Evolutionary conservation across 2,888 invertebrate genomes (phyloP).

Genomic region (Zaprionus obscuricornis): DNA sequence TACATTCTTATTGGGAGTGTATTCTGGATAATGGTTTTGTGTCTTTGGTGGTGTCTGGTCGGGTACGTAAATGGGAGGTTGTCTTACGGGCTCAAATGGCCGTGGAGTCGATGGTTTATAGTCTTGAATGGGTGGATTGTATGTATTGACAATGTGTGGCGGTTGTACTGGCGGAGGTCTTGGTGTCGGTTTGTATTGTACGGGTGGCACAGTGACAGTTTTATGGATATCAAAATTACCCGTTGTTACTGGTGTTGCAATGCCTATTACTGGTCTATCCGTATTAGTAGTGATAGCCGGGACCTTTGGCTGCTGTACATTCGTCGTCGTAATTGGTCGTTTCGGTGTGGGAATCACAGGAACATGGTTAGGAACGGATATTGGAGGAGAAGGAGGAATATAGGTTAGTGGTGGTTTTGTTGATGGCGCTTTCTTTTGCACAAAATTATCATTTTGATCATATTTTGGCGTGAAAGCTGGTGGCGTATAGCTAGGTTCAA

Average conservation of each 20-base stretch:
- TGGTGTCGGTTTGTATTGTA: slow-evolving; percentile 17
- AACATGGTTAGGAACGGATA: slow-evolving; percentile 65
- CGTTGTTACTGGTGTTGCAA: slow-evolving; percentile 62
- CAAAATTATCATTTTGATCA: slow-evolving; percentile 65
- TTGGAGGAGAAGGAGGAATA: slow-evolving; percentile 80
- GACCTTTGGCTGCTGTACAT: slow-evolving; percentile 65
- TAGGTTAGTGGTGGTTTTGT: slow-evolving; percentile 74
- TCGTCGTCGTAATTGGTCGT: slow-evolving; percentile 53
- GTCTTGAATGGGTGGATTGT: slow-evolving; percentile 30
- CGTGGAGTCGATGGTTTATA: slow-evolving; percentile 32
- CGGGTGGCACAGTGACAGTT: slow-evolving; percentile 51
- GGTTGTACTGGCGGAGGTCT: slow-evolving; percentile 21
- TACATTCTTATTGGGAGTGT: slow-evolving; percentile 55
- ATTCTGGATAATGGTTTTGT: slow-evolving; percentile 41
- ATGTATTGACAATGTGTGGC: slow-evolving; percentile 38
- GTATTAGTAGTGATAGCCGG: slow-evolving; percentile 78
- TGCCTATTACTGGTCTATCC: slow-evolving; percentile 65
- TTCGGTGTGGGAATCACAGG: slow-evolving; percentile 61
- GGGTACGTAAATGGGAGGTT: slow-evolving; percentile 21
- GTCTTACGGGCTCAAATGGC: slow-evolving; percentile 20
- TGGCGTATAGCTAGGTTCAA: slow-evolving; percentile 59
- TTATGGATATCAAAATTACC: slow-evolving; percentile 78
- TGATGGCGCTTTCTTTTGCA: slow-evolving; percentile 64
- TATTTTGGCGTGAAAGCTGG: slow-evolving; percentile 72
- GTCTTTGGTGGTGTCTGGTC: slow-evolving; percentile 33